Evolutionary conservation across 2,113 vertebrate species (phyloP).

Genomic region (Spheniscus mendiculus): DNA sequence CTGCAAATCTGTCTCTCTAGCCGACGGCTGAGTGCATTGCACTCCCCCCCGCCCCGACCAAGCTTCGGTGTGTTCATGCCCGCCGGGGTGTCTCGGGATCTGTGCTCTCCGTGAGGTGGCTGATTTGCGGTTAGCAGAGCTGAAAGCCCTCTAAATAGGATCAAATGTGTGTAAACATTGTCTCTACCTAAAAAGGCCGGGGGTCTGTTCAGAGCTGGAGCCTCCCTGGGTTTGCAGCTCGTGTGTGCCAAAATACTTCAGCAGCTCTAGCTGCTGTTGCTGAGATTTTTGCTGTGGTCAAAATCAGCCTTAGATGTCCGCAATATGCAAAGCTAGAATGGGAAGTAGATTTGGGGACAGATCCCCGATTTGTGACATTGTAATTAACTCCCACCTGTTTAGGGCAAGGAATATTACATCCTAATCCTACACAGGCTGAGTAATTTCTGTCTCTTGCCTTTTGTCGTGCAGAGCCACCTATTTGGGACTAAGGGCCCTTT

Average conservation of each 20-base stretch:
- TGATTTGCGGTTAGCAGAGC: fast-evolving
- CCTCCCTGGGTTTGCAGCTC: neutral
- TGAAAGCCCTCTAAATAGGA: fast-evolving
- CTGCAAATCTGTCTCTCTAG: fast-evolving
- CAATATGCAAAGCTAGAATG: fast-evolving
- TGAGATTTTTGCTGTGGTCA: fast-evolving
- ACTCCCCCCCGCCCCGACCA: fast-evolving
- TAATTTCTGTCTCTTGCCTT: neutral
- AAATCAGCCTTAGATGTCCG: fast-evolving
- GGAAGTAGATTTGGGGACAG: too few species aligned
- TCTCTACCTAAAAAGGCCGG: fast-evolving
- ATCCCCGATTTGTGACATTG: fast-evolving
- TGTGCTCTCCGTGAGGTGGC: fast-evolving
- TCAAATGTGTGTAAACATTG: fast-evolving
- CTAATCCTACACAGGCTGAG: fast-evolving
- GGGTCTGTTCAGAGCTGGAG: fast-evolving
- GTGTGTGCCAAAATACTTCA: fast-evolving
- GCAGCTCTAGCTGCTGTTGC: too few species aligned
- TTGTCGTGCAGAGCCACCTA: fast-evolving
- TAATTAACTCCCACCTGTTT: fast-evolving
- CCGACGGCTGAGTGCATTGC: fast-evolving
- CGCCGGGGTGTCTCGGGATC: fast-evolving
- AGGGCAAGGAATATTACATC: too few species aligned
- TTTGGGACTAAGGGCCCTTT: too few species aligned
- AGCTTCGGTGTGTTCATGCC: fast-evolving